Conservation (phyloP, 2,797 vertebrate genomes). For the Oceanodroma leucorhoa region DNA sequence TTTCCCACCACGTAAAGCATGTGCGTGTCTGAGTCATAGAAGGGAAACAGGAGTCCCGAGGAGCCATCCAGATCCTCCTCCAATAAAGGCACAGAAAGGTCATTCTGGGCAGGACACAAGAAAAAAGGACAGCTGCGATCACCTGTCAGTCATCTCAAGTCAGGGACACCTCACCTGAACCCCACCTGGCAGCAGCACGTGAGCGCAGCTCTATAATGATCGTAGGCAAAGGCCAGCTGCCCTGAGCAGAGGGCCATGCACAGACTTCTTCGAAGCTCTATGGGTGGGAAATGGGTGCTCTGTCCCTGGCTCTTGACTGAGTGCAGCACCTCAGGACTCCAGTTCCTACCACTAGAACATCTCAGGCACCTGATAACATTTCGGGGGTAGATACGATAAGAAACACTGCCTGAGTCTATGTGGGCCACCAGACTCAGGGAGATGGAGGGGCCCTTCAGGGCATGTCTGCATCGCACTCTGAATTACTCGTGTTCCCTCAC, state of each 20-base stretch:
- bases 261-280: neutral
- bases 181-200: neutral
- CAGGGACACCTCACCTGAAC: neutral
- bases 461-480: neutral
- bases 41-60: slow-evolving; percentile 89
- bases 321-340: neutral
- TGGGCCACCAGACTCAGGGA: neutral
- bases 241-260: neutral
- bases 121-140: neutral
- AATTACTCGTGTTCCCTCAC: neutral
- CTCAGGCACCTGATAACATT: neutral
- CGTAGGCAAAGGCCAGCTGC: neutral
- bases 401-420: neutral
- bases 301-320: neutral
- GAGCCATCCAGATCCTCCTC: slow-evolving; percentile 90
- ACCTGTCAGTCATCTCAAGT: neutral
- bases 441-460: neutral
- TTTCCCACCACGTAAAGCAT: slow-evolving; percentile 93
- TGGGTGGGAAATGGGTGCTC: neutral
- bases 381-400: rapidly evolving
- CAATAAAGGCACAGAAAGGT: slow-evolving; percentile 86
- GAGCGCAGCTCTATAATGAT: neutral
- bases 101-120: slow-evolving; percentile 74
- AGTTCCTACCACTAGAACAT: neutral
- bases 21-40: slow-evolving; percentile 89